These are phyloP conservation scores for Strongylocentrotus purpuratus DNA, from an alignment of 35 echinoderm and acorn worm genomes.

Conservation along the genomic window DNA sequence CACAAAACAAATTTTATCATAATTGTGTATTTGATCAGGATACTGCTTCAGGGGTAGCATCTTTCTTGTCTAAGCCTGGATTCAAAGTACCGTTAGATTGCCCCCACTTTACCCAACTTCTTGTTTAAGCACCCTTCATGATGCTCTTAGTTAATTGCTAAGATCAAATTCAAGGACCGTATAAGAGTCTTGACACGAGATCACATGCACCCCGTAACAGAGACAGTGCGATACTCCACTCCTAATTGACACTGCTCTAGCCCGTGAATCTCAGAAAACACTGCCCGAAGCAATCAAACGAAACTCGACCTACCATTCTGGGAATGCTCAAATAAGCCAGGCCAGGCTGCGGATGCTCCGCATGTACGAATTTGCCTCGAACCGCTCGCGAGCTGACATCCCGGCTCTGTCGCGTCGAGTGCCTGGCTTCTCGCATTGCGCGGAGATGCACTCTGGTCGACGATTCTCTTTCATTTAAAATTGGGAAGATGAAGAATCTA, in stretches of 20 bases:
- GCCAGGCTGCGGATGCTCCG: not conserved
- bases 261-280: not conserved
- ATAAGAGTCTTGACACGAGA: not conserved
- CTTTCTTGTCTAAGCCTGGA: not conserved
- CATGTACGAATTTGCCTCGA: not conserved
- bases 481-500: slow-evolving; percentile 12
- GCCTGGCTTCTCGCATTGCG: slow-evolving; percentile 12
- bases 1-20: not conserved
- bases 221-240: not conserved
- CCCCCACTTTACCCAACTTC: not conserved
- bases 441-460: not conserved
- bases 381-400: not conserved
- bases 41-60: not conserved
- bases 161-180: slow-evolving; percentile 7
- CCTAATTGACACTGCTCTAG: not conserved
- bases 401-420: not conserved
- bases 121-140: not conserved
- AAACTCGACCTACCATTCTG: not conserved
- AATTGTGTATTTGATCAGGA: not conserved
- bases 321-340: slow-evolving; percentile 19
- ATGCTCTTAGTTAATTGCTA: not conserved
- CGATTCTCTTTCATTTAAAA: slow-evolving; percentile 15
- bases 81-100: slow-evolving; percentile 1
- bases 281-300: not conserved
- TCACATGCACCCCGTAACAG: not conserved